Conservation (phyloP, 1,140 invertebrate genomes). For the Pseudobourletiella spinata region DNA sequence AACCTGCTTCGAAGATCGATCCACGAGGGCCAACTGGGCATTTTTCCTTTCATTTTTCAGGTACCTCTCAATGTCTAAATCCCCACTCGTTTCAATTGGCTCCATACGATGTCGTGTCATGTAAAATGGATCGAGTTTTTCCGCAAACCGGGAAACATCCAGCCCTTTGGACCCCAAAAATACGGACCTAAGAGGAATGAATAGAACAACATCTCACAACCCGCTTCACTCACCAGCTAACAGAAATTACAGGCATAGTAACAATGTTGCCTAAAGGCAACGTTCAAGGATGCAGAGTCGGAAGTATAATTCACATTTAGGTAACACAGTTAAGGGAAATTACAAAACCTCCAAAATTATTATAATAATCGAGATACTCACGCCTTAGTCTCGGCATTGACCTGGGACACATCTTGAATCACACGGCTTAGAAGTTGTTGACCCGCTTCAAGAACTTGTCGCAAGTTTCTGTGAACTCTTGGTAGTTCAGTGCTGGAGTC, state of each 20-base stretch:
- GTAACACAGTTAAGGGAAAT: neutral
- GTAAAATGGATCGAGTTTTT: constrained; percentile 80
- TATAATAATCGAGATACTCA: constrained; percentile 51
- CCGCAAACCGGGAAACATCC: constrained; percentile 81
- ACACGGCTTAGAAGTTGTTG: constrained; percentile 78
- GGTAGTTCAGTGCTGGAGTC: constrained; percentile 71
- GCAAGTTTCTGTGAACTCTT: constrained; percentile 78
- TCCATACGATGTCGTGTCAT: constrained; percentile 2
- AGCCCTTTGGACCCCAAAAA: constrained; percentile 84
- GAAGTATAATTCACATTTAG: neutral
- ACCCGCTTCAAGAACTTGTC: constrained; percentile 84
- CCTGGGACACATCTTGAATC: constrained; percentile 56
- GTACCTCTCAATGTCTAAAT: constrained; percentile 80
- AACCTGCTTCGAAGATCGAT: constrained; percentile 2
- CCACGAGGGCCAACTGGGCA: neutral
- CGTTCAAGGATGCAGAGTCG: too few relatives aligned
- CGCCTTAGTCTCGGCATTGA: constrained; percentile 83
- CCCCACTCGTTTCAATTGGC: constrained; percentile 42
- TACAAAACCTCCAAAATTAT: too few relatives aligned
- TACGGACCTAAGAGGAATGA: constrained; percentile 60
- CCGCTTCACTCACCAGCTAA: neutral
- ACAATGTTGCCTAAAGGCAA: too few relatives aligned
- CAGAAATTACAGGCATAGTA: constrained; percentile 3
- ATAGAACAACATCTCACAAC: constrained; percentile 3
- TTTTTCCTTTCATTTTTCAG: constrained; percentile 42